A percentile compares a stretch with the other conserved stretches of the same genome.
Evolutionary conservation across 2,113 vertebrate genomes (phyloP).

Genomic region (Sciurus niger): DNA sequence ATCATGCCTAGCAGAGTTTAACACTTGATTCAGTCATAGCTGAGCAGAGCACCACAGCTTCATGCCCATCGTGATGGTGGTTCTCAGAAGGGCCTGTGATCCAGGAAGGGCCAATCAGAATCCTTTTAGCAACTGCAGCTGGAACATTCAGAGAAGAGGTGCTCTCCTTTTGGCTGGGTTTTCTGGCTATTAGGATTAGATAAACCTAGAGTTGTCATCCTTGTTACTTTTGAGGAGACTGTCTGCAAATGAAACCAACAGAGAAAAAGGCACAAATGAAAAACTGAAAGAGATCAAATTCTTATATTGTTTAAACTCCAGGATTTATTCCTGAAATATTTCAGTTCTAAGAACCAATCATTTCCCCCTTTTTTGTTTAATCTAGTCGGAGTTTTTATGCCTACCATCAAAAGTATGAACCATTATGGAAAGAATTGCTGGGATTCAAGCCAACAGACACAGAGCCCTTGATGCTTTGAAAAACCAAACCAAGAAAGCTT

Average conservation of each 20-base stretch:
- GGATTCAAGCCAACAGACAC: conserved; percentile 22
- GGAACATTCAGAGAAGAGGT: not conserved
- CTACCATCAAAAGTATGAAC: conserved; percentile 5
- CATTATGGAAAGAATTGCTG: conserved; percentile 62
- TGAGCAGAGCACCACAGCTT: not conserved
- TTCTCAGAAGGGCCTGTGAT: not conserved
- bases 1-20: no score
- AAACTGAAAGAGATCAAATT: not conserved
- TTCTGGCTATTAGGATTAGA: not conserved
- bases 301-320: not conserved
- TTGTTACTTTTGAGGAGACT: not conserved
- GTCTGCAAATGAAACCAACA: not conserved
- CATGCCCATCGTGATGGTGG: not conserved
- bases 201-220: not conserved
- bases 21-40: not conserved
- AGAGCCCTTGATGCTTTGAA: not conserved
- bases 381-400: conserved; percentile 56
- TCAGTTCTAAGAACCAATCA: not conserved
- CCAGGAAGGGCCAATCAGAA: not conserved
- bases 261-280: not conserved
- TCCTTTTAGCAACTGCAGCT: not conserved
- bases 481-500: conserved; percentile 13
- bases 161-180: not conserved
- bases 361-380: conserved; percentile 48
- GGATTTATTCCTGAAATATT: conserved; percentile 9